Evolutionary conservation across 2,888 invertebrate species (phyloP), one percentile per base, ranked within the genome.

Genomic region (Leptinotarsa rubiginosa): DNA sequence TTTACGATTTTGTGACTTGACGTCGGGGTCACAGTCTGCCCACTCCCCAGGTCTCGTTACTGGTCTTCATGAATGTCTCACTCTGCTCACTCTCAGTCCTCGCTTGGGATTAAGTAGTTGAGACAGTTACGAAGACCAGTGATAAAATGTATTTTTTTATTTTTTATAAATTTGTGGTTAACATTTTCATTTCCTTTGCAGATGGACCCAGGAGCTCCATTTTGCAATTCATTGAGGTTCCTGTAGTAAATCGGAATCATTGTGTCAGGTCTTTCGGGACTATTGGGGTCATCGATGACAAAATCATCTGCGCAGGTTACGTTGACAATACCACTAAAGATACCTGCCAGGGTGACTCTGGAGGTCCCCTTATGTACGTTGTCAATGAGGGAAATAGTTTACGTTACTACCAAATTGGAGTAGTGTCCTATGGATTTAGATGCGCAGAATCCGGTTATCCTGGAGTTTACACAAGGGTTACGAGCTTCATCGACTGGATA

Each of bases 331-430:
- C 92, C 25, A 25, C 41, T 1, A 92, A 91, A 84, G 95, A 95
- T 84, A 91, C 94, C 59, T 95, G 94, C 81, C 92, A 93, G 88
- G 94, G 95, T 1, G 96, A 96, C 88, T 95, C 94, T 66, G 96
- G 96, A 0, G 96, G 96, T 4, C 95, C 96, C 0, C 87, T 96
- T n/a, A 93, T 95, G 93, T 90, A 79, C 62, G 83, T 80, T 4
- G 49, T 59, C 12, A 47, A 47, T 2, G 72, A 76, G 52, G 66
- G 67, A 1, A 56, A 82, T 80, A 41, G 90, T 86, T 12, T 81
- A 31, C 75, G 72, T 15, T 86, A 83, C 88, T 92, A 92, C 84
- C 90, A 93, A 81, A 92, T 93, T 67, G 93, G 93, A 2, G 88
- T 93, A 1, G 93, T 93, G 1, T 92, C 93, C 0, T 93, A 92